These are phyloP conservation scores for Hermatobates lingyangjiaoensis DNA, from an alignment of 1,140 invertebrate genomes.

Conservation along the genomic window DNA sequence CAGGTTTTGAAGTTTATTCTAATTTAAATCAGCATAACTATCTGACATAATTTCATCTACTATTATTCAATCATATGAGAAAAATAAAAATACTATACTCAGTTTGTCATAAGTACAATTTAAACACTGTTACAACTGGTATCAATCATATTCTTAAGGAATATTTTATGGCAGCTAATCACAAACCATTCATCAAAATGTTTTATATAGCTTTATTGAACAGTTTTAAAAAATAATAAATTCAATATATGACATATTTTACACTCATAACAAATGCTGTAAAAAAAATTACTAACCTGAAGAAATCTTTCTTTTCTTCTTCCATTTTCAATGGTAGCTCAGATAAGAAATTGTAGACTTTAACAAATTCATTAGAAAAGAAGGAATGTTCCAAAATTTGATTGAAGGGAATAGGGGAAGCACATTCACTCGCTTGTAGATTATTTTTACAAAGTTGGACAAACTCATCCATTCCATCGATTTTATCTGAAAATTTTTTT, in stretches of 20 bases:
- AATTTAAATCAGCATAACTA: too few relatives aligned
- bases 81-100: too few relatives aligned
- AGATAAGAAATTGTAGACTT: constrained; percentile 57
- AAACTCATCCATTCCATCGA: constrained; percentile 44
- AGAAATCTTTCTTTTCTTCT: constrained; percentile 55
- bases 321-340: constrained; percentile 59
- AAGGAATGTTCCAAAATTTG: constrained; percentile 46
- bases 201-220: neutral
- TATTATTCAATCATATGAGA: too few relatives aligned
- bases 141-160: too few relatives aligned
- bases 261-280: neutral
- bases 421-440: constrained; percentile 37
- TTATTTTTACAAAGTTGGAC: constrained; percentile 39
- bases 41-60: too few relatives aligned
- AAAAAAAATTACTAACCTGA: constrained; percentile 29
- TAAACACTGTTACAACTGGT: too few relatives aligned
- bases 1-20: too few relatives aligned
- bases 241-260: constrained; percentile 3
- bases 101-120: too few relatives aligned
- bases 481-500: constrained; percentile 32
- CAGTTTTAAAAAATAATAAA: neutral
- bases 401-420: constrained; percentile 36
- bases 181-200: too few relatives aligned
- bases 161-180: too few relatives aligned
- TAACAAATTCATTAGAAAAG: constrained; percentile 65